Evolutionary conservation across 2,113 vertebrate genomes (phyloP), one percentile per base, ranked within the genome.

Genomic region (Hypomesus transpacificus): DNA sequence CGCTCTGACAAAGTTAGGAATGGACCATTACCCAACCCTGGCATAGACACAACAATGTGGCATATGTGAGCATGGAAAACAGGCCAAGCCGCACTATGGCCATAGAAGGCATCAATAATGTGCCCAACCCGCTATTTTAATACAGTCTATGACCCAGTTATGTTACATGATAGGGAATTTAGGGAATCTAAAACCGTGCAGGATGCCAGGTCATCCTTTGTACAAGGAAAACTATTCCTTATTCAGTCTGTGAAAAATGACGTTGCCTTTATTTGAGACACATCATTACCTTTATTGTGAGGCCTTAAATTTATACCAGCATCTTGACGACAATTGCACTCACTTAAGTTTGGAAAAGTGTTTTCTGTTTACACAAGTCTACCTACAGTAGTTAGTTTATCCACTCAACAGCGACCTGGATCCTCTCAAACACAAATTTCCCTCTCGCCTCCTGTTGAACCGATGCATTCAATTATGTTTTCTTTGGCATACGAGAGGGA

Each of bases 391-490:
- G 72, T 80, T 81, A 77, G 75, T 74, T 65, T 66, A 71, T 76
- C 68, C 50, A 52, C 70, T 80, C 67, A 84, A 70, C 67, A 76
- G 57, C 60, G 58, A 82, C 79, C 79, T 76, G 75, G 82, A 79
- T 85, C 77, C 73, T 73, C 63, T 70, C 75, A 56, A 76, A 80
- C 71, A 66, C 79, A 11, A 85, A 75, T 70, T 76, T 76, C 86
- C 76, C 71, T 84, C 83, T 80, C 68, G 60, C 81, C 81, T 83
- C 66, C 69, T 24, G 73, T 78, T 85, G 79, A 77, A 77, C 79
- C 85, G 82, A 87, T 82, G 76, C 84, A 76, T 85, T 91, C 71
- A 76, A 69, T 84, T 73, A 74, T 71, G 34, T 86, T 75, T 85
- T 75, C 46, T 86, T 85, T 92, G 87, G 75, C 76, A 78, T 82